Base-by-base conservation (phyloP, 1,140 invertebrate species). In the Mercenaria mercenaria region DNA sequence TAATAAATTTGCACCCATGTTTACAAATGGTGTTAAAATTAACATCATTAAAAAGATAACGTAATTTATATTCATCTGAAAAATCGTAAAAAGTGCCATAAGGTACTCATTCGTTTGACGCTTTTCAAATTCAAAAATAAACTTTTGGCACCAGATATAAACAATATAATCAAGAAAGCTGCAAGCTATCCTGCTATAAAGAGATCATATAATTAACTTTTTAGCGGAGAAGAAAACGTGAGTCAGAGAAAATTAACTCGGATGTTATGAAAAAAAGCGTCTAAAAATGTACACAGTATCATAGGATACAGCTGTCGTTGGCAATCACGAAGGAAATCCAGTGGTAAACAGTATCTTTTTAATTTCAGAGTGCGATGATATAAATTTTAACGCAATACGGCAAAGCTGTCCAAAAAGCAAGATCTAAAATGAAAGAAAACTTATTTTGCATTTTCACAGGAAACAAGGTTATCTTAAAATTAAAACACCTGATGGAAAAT, bases 301-400 rank as follows among this genome's bases (percentile, higher is more conserved):
- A 81, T 59, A 74, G 3, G 6, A 23, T 32, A 81, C 82, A 84
- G 82, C 82, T 84, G 82, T 69, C n/a, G 3, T 15, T 67, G 81
- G 29, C 81, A 83, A 4, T 83, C 81, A 67, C 32, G 6, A 15
- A 43, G 61, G 26, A 83, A 83, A n/a, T n/a, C n/a, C n/a, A n/a
- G n/a, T n/a, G n/a, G n/a, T n/a, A n/a, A n/a, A n/a, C n/a, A 83
- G 34, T 83, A 43, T 47, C 37, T 83, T 83, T 47, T 64, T 69
- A 83, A 83, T 83, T 83, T 83, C 81, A 29, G 39, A 47, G 20
- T 11, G 81, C 52, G 81, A 4, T 61, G 43, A 88, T 37, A 47
- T 23, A 47, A 69, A 47, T 85, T 52, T 32, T 50, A 41, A n/a
- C 37, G 15, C n/a, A n/a, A n/a, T n/a, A n/a, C n/a, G n/a, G n/a